Evolutionary conservation across 1,140 invertebrate genomes (phyloP).

Genomic region (Hycleus phaleratus): DNA sequence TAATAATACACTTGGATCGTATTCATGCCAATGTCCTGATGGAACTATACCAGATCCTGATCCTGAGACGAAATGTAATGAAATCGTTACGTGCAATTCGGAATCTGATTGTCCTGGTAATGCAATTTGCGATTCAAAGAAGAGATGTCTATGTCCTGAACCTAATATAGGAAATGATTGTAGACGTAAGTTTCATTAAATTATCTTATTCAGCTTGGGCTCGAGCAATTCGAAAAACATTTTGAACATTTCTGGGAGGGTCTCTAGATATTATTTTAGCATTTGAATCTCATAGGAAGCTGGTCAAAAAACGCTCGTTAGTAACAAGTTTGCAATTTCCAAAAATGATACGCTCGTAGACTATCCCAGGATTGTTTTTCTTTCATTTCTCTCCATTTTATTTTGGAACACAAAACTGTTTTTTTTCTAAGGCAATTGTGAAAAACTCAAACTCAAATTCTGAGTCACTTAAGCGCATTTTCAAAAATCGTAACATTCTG

Average conservation of each 20-base stretch:
- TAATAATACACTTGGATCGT: slow-evolving; percentile 68
- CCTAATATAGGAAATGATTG: slow-evolving; percentile 87
- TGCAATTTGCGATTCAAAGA: slow-evolving; percentile 69
- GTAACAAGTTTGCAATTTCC: too few species aligned
- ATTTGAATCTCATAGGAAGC: too few species aligned
- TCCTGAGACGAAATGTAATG: slow-evolving; percentile 65
- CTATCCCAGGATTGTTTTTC: too few species aligned
- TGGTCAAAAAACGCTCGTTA: too few species aligned
- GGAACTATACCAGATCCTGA: slow-evolving; percentile 76
- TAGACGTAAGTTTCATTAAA: slow-evolving; percentile 59
- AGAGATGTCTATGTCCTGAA: slow-evolving; percentile 78
- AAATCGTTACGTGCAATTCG: slow-evolving; percentile 65
- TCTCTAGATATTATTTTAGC: too few species aligned
- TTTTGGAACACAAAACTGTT: too few species aligned
- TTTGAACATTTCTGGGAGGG: too few species aligned
- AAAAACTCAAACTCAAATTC: too few species aligned
- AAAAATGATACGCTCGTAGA: too few species aligned
- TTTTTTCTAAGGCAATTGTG: too few species aligned
- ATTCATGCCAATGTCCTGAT: slow-evolving; percentile 71
- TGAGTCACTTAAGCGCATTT: not conserved
- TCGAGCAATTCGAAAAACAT: too few species aligned
- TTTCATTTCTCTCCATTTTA: not conserved
- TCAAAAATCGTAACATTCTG: not conserved
- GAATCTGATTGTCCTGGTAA: slow-evolving; percentile 82
- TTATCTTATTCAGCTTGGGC: too few species aligned